Percentiles rank a stretch among this genome's conserved stretches.
Conservation (phyloP, 2,888 invertebrate species). For the Blastobasis lacticolella region DNA sequence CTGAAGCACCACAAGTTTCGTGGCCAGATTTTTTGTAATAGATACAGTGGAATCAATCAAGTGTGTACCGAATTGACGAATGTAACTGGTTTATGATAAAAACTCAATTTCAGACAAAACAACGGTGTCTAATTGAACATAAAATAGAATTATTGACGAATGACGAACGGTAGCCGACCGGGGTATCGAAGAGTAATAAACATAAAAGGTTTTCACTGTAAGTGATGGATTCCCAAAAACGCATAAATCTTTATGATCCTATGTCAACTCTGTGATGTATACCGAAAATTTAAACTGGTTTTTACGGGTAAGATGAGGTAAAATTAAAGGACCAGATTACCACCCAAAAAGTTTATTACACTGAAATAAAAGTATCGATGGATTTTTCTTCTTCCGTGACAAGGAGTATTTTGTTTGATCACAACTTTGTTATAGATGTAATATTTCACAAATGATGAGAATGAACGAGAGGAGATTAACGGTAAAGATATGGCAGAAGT, state of each 20-base stretch:
- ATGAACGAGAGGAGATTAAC: too few relatives aligned
- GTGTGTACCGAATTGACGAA: constrained; percentile 33
- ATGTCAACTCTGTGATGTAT: constrained; percentile 1
- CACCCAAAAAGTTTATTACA: too few relatives aligned
- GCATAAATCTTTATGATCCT: constrained; percentile 8
- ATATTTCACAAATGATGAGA: too few relatives aligned
- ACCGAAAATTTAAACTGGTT: neutral
- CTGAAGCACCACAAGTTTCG: constrained; percentile 14
- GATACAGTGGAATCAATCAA: constrained; percentile 34
- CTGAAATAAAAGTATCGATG: too few relatives aligned
- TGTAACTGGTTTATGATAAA: constrained; percentile 33
- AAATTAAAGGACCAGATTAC: too few relatives aligned
- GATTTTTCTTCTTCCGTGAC: too few relatives aligned
- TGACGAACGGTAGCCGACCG: constrained; percentile 36
- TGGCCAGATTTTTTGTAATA: constrained; percentile 32
- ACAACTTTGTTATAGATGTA: too few relatives aligned
- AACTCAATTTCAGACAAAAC: constrained; percentile 30
- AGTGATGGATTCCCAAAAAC: constrained; percentile 13
- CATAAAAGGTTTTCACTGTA: constrained; percentile 17
- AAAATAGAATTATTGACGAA: constrained; percentile 36
- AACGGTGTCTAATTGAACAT: constrained; percentile 36
- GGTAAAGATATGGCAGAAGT: too few relatives aligned
- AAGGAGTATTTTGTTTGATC: too few relatives aligned
- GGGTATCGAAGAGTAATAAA: constrained; percentile 14
- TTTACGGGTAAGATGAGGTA: too few relatives aligned